Percentiles rank a stretch among this genome's conserved stretches.
These are phyloP conservation scores for Amaurobius ferox DNA, from an alignment of 2,888 invertebrate species.

Conservation along the genomic window DNA sequence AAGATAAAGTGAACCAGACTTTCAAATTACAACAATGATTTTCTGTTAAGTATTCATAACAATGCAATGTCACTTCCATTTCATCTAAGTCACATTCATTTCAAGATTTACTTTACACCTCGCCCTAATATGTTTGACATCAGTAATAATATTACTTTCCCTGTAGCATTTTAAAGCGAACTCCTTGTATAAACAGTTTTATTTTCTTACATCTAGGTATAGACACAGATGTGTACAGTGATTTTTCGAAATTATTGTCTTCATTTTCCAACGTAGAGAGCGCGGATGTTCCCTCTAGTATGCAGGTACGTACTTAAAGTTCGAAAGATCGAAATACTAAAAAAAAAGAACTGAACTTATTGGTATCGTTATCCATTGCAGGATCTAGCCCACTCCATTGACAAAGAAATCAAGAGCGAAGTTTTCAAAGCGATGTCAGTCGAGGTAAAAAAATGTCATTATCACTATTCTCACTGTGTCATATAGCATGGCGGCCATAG, in stretches of 20 bases:
- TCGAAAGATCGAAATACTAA: not conserved
- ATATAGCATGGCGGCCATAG: too few relatives aligned
- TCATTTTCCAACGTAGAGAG: constrained; percentile 51
- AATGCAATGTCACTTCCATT: too few relatives aligned
- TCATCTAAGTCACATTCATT: too few relatives aligned
- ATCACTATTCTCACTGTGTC: too few relatives aligned
- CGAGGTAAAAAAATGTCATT: constrained; percentile 6
- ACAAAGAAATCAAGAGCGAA: constrained; percentile 77
- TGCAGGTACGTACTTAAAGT: constrained; percentile 33
- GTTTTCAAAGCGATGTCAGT: constrained; percentile 27
- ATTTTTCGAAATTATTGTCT: constrained; percentile 27
- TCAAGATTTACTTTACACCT: too few relatives aligned
- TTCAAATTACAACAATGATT: too few relatives aligned
- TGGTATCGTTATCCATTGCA: not conserved
- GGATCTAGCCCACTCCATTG: constrained; percentile 30
- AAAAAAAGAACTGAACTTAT: not conserved
- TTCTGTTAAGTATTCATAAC: too few relatives aligned
- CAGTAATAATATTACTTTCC: too few relatives aligned
- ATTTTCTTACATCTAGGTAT: not conserved
- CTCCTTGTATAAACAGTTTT: too few relatives aligned
- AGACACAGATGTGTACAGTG: constrained; percentile 36
- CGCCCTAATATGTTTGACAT: not conserved
- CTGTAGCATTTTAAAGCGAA: too few relatives aligned
- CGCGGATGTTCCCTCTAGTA: constrained; percentile 41
- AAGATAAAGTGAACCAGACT: too few relatives aligned